These are phyloP conservation scores for Alsophila aescularia DNA, from an alignment of 2,888 invertebrate genomes.

Conservation along the genomic window DNA sequence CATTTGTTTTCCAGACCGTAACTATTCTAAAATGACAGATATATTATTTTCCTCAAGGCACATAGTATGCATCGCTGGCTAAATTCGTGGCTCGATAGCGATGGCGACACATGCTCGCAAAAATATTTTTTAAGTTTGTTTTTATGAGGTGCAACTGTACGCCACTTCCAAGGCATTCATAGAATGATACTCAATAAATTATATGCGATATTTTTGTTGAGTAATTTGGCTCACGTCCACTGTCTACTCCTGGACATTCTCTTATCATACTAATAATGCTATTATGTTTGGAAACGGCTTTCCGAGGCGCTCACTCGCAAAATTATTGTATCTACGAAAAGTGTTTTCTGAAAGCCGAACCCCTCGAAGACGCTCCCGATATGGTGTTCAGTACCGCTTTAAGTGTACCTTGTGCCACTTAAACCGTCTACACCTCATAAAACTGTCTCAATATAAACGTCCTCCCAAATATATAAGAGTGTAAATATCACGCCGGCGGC, in stretches of 20 bases:
- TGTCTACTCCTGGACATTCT: conserved; percentile 63
- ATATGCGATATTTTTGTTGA: conserved; percentile 79
- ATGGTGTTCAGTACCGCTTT: conserved; percentile 53
- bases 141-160: conserved; percentile 80
- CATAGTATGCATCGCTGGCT: conserved; percentile 62
- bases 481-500: conserved; percentile 59
- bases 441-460: conserved; percentile 67
- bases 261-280: conserved; percentile 62
- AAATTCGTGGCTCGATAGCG: conserved; percentile 54
- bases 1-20: conserved; percentile 56
- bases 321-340: conserved; percentile 38
- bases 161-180: conserved; percentile 67
- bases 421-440: conserved; percentile 74
- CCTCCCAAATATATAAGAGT: conserved; percentile 61
- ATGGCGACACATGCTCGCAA: conserved; percentile 58
- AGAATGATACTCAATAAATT: conserved; percentile 80
- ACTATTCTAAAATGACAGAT: conserved; percentile 63
- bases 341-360: conserved; percentile 37
- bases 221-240: conserved; percentile 77
- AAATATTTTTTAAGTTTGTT: conserved; percentile 74
- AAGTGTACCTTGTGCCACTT: conserved; percentile 56
- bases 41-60: conserved; percentile 57
- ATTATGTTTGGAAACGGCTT: conserved; percentile 51
- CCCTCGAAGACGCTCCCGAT: conserved; percentile 45
- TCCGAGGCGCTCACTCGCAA: conserved; percentile 34